Evolutionary conservation across 2,797 vertebrate species (phyloP).

Genomic region (Streptopelia turtur): DNA sequence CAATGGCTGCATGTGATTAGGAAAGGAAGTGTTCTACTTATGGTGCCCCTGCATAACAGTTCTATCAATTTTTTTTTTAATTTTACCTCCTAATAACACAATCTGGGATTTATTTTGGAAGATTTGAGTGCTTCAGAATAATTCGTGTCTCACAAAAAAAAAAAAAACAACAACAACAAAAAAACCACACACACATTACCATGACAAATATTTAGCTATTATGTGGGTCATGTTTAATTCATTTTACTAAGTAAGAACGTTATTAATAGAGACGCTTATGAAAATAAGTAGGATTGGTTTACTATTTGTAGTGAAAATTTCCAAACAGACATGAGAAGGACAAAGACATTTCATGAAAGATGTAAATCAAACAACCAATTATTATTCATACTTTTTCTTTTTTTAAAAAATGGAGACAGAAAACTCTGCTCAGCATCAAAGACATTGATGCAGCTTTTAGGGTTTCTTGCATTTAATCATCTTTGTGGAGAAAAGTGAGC

Average conservation of each 20-base stretch:
- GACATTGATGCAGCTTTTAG: background rate
- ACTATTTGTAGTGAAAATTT: constrained; percentile 47
- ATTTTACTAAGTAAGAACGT: constrained; percentile 74
- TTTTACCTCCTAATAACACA: constrained; percentile 72
- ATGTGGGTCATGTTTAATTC: constrained; percentile 76
- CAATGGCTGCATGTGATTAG: background rate
- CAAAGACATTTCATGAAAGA: constrained; percentile 1
- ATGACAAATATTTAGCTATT: constrained; percentile 71
- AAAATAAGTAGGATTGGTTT: constrained; percentile 76
- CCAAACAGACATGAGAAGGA: constrained; percentile 40
- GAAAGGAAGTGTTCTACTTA: background rate
- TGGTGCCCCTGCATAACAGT: background rate
- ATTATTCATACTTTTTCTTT: background rate
- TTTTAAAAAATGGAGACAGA: background rate
- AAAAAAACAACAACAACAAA: too few relatives aligned
- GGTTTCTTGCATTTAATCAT: background rate
- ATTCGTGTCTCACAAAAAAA: constrained; percentile 57
- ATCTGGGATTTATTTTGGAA: constrained; percentile 61
- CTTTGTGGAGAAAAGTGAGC: background rate
- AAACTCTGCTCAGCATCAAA: background rate
- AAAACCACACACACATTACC: background rate
- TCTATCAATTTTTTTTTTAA: background rate
- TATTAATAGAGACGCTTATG: constrained; percentile 75
- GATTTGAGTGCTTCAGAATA: constrained; percentile 68
- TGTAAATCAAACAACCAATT: background rate